Evolutionary conservation across 1,140 invertebrate genomes (phyloP), one percentile per base, ranked within the genome.

Genomic region (Piezodorus guildinii): DNA sequence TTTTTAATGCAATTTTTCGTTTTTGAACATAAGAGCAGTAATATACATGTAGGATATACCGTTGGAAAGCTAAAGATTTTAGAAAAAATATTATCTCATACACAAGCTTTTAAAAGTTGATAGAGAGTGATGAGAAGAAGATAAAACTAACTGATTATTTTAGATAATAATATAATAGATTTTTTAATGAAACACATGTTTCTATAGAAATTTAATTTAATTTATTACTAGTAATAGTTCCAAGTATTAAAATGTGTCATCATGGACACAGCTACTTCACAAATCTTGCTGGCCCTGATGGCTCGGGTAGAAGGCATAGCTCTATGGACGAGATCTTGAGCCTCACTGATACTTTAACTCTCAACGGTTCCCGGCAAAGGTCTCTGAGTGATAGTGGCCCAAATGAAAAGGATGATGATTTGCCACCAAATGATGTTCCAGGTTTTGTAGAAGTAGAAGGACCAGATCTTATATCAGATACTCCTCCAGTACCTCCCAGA

Each of bases 401-500:
- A 19, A 68, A 65, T 44, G 66, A 69, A 56, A 56, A 56, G 23
- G 52, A 56, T 52, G 69, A 70, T 60, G 67, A 70, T 25, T 34
- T 43, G 14, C 62, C 62, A 8, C 21, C 23, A 14, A 39, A 61
- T 61, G 44, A 23, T 56, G 52, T 23, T 25, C 12, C 23, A 56
- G 52, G 52, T 3, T 56, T 51, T 67, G 66, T 62, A 19, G 76
- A 81, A 71, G 74, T 76, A 67, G 74, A 80, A 70, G 76, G 83
- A 73, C 80, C 81, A 44, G 81, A 86, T 77, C 71, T 84, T 69
- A 68, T 86, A 70, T 75, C 85, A 3, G 77, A 80, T 27, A 81
- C 80, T 23, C 81, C 87, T 1, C 87, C 87, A 16, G 88, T 88
- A n/a, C 87, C 87, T 3, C 87, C 87, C 1, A 79, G 87, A 64